Evolutionary conservation across 1,140 invertebrate genomes (phyloP).

Genomic region (Micrasema minimum): DNA sequence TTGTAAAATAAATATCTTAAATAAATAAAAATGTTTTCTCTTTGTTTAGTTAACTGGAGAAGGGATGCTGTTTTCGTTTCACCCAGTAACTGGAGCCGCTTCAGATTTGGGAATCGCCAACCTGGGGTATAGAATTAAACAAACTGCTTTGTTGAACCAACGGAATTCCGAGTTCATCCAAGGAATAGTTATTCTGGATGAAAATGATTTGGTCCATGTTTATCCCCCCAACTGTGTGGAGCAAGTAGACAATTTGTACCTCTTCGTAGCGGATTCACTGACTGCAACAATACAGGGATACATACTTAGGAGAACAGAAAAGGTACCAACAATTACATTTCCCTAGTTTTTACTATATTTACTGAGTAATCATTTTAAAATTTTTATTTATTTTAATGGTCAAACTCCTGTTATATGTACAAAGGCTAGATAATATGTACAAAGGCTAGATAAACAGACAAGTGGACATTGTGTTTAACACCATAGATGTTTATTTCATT

Average conservation of each 20-base stretch:
- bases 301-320: constrained; percentile 66
- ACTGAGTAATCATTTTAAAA: no score
- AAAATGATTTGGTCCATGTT: constrained; percentile 74
- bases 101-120: constrained; percentile 68
- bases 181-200: constrained; percentile 81
- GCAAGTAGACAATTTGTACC: constrained; percentile 72
- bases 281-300: constrained; percentile 78
- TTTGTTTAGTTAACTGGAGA: constrained; percentile 72
- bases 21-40: no score
- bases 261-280: constrained; percentile 76
- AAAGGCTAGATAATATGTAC: no score
- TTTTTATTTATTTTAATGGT: no score
- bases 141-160: constrained; percentile 77
- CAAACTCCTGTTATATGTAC: no score
- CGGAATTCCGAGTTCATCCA: constrained; percentile 80
- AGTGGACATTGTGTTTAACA: no score
- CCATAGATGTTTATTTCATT: no score
- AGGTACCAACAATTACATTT: constrained; percentile 56
- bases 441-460: no score
- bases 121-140: constrained; percentile 78
- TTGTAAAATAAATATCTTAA: no score
- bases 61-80: constrained; percentile 81
- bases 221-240: constrained; percentile 58
- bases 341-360: no score
- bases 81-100: constrained; percentile 85